Evolutionary conservation across 2,797 vertebrate genomes (phyloP).

Genomic region (Glyptemys insculpta): DNA sequence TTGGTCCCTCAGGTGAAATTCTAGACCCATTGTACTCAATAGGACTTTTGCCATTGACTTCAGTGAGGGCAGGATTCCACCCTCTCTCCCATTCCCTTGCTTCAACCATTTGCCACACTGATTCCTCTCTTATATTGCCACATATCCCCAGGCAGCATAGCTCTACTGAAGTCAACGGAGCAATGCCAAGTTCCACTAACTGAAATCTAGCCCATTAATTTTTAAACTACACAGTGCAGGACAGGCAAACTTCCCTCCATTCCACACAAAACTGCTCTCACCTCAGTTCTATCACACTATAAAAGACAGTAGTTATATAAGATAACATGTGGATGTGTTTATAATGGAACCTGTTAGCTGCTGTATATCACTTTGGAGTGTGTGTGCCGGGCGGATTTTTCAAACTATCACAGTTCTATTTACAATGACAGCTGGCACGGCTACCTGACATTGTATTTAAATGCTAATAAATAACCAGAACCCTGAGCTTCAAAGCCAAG

Average conservation of each 20-base stretch:
- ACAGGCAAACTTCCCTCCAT: not conserved
- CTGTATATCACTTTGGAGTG: not conserved
- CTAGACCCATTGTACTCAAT: accelerated
- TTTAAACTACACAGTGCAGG: not conserved
- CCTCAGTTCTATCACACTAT: not conserved
- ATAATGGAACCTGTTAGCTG: not conserved
- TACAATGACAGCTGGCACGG: constrained; percentile 47
- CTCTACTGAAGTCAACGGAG: not conserved
- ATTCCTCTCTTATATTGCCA: not conserved
- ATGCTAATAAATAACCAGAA: constrained; percentile 51
- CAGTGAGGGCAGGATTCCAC: not conserved
- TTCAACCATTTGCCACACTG: not conserved
- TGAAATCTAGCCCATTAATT: not conserved
- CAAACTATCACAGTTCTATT: constrained; percentile 11
- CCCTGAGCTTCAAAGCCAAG: constrained; percentile 27
- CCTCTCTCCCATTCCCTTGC: not conserved
- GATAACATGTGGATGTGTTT: not conserved
- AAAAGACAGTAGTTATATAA: not conserved
- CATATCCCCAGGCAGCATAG: not conserved
- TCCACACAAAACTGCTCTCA: not conserved
- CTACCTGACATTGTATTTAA: constrained; percentile 47
- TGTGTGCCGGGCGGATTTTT: constrained; percentile 26
- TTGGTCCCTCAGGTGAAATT: not conserved
- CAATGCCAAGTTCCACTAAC: not conserved
- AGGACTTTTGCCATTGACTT: not conserved